Base-by-base conservation (phyloP, 2,113 vertebrate species). In the Trichechus manatus region DNA sequence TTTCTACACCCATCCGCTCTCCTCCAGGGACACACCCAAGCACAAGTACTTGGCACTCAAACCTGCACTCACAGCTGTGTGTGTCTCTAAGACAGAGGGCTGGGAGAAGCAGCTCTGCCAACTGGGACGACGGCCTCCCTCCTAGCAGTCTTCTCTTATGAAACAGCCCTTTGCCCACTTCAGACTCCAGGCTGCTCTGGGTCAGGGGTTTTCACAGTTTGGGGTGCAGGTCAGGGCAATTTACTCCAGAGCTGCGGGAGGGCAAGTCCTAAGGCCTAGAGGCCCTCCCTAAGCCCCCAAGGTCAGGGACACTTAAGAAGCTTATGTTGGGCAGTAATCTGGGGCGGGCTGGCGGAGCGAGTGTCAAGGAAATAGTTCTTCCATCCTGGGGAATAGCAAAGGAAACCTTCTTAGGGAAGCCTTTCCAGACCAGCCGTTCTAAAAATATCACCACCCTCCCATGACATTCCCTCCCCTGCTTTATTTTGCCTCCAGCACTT, bases 281-380 rank as follows among this genome's bases (percentile, higher is more conserved):
- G n/a, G 33, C 22, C 7, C 9, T 5, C 8, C 11, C 39, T 63
- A 63, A 91, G 9, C 8, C 50, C 42, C 64, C 39, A 94, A 96
- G 97, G 92, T 97, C 96, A 94, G 39, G 29, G 20, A 4, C 36
- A 31, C 5, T 3, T 96, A 97, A 97, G 96, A 96, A 63, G 92
- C 75, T 98, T 97, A 96, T 61, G 68, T 19, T 31, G n/a, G 61
- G 33, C 14, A 20, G 31, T 92, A 91, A 97, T 97, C 97, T n/a
- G 64, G 50, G 64, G 47, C 27, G 29, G 56, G 8, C 3, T 42
- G 42, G 75, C 6, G 53, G 47, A 29, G 31, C 6, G 7, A 17
- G 20, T 1, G 1, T 8, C 68, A 7, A 44, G 2, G 7, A 53
- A 9, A 29, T 2, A 10, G 42, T 33, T 39, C 23, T 15, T 36